Evolutionary conservation across 2,888 invertebrate genomes (phyloP), one percentile per base, ranked within the genome.

Genomic region (Urechis unicinctus): DNA sequence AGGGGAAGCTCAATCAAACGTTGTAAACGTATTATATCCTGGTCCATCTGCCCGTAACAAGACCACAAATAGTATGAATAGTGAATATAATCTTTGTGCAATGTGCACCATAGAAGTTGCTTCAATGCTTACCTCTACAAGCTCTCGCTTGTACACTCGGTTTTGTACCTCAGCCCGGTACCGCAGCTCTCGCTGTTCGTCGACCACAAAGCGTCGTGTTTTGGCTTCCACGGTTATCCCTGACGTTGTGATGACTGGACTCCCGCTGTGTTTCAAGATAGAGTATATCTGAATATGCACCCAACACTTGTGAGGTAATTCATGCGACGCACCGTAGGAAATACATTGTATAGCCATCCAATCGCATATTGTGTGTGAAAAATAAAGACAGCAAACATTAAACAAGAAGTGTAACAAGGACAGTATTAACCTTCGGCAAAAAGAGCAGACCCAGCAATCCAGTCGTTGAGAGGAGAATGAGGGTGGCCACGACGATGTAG

Each of bases 121-220:
- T 49, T 25, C 9, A 9, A 49, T 24, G 4, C 50, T 56, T 62
- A 77, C 77, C 73, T 77, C 72, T 1, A 71, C 58, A 4, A 93
- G 85, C 75, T 92, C 90, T 63, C 87, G 83, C 71, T 86, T 86
- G 74, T 91, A 92, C 3, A 91, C 92, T 65, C 87, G 85, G 78
- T 93, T 93, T 78, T 92, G 92, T 52, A 93, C 89, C 77, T 93
- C 91, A 48, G 91, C 88, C 56, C 93, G 82, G 75, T 89, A 90
- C 69, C 88, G 86, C 21, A 89, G 78, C 70, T 93, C 93, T 65
- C 71, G 86, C 83, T 50, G 85, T 70, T 93, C 92, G 68, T 92
- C 90, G 22, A 86, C 85, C 22, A 88, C 86, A 71, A 91, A 89
- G 69, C 82, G 72, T 64, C 92, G 82, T 0, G 92, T 92, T 69